Evolutionary conservation across 2,797 vertebrate species (phyloP).

Genomic region (Peromyscus attwateri): DNA sequence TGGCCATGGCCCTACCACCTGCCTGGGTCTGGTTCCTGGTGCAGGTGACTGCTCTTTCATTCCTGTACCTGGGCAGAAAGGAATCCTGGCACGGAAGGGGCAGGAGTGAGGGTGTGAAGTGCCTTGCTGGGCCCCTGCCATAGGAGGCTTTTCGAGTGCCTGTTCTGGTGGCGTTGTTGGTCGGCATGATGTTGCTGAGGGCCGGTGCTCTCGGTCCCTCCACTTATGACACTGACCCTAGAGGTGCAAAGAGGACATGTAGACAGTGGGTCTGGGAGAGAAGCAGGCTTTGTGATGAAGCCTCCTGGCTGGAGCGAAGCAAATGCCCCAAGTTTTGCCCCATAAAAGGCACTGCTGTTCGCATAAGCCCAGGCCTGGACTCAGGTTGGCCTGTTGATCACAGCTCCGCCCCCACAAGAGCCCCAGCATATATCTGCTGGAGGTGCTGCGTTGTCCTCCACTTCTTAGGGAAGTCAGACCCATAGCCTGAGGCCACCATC

Average conservation of each 20-base stretch:
- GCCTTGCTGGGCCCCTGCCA: neutral
- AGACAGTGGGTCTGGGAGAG: neutral
- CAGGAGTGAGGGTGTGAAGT: neutral
- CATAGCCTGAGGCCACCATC: neutral
- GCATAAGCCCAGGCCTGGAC: neutral
- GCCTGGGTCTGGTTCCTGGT: neutral
- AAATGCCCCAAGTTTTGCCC: neutral
- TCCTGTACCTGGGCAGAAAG: neutral
- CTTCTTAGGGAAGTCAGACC: neutral
- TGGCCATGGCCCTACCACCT: neutral
- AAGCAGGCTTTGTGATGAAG: neutral
- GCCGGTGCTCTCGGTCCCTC: neutral
- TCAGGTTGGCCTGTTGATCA: neutral
- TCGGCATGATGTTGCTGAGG: rapidly evolving
- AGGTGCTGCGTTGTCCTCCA: too few relatives aligned
- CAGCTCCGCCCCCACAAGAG: neutral
- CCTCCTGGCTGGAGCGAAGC: neutral
- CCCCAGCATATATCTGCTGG: neutral
- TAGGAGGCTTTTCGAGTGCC: neutral
- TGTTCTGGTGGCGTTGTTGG: neutral
- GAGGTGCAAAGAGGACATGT: neutral
- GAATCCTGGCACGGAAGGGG: too few relatives aligned
- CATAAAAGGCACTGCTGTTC: neutral
- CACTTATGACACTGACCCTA: neutral
- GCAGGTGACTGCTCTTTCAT: neutral